Conservation (phyloP, 1,140 invertebrate genomes). For the Lycorma delicatula region DNA sequence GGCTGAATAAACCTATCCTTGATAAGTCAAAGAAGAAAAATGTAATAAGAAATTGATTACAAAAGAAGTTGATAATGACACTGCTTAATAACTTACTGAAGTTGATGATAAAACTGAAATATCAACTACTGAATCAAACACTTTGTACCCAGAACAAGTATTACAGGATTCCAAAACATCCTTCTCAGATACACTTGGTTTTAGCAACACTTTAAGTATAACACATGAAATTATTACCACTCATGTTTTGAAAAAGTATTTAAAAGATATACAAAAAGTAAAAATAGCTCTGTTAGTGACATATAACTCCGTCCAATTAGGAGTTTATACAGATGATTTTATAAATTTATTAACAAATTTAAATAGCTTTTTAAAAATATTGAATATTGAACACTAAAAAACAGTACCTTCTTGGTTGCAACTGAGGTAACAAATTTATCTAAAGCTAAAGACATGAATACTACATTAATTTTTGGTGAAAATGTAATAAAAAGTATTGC, state of each 20-base stretch:
- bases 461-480: not conserved
- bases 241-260: not conserved
- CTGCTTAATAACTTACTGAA: not conserved
- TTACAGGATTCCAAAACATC: not conserved
- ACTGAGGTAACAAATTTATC: not conserved
- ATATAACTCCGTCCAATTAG: not conserved
- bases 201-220: not conserved
- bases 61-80: not conserved
- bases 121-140: not conserved
- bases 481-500: not conserved
- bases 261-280: not conserved
- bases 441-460: not conserved
- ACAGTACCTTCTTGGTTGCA: not conserved
- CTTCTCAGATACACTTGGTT: not conserved
- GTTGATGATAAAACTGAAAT: not conserved
- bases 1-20: too few species aligned
- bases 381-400: not conserved
- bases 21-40: too few species aligned
- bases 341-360: not conserved
- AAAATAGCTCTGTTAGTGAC: not conserved
- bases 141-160: not conserved
- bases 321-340: not conserved
- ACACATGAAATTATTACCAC: not conserved
- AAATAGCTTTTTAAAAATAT: not conserved
- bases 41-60: not conserved